Conservation (phyloP, 2,113 vertebrate species). For the Coreoperca whiteheadi region DNA sequence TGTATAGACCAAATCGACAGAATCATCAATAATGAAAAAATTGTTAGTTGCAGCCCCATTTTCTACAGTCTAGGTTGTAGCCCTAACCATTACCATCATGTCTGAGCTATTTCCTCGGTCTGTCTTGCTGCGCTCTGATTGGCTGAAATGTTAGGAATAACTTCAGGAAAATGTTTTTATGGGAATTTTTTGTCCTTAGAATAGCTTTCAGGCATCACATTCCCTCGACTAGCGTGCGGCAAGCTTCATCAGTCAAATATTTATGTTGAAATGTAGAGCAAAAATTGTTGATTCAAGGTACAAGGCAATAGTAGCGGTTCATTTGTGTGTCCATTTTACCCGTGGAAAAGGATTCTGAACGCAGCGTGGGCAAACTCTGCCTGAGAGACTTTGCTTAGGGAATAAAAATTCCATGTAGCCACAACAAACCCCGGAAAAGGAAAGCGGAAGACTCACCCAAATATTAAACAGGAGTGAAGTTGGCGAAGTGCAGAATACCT, state of each 20-base stretch:
- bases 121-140: constrained; percentile 38
- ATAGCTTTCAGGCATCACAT: fast-evolving
- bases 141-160: background rate
- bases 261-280: too few relatives aligned
- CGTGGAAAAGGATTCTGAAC: fast-evolving
- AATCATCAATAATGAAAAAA: background rate
- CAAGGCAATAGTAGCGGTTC: fast-evolving
- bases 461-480: constrained; percentile 33
- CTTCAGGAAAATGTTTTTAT: fast-evolving
- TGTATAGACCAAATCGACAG: background rate
- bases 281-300: fast-evolving
- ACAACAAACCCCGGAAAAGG: constrained; percentile 77
- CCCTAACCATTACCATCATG: background rate
- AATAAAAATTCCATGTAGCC: fast-evolving
- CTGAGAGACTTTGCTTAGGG: constrained; percentile 18
- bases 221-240: fast-evolving
- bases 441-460: constrained; percentile 64
- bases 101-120: background rate
- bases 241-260: background rate
- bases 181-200: fast-evolving
- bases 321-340: fast-evolving
- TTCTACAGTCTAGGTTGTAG: too few relatives aligned
- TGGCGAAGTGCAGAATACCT: background rate
- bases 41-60: background rate
- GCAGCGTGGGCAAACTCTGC: fast-evolving